Conservation (phyloP, 2,113 vertebrate species). For the Larimichthys crocea region DNA sequence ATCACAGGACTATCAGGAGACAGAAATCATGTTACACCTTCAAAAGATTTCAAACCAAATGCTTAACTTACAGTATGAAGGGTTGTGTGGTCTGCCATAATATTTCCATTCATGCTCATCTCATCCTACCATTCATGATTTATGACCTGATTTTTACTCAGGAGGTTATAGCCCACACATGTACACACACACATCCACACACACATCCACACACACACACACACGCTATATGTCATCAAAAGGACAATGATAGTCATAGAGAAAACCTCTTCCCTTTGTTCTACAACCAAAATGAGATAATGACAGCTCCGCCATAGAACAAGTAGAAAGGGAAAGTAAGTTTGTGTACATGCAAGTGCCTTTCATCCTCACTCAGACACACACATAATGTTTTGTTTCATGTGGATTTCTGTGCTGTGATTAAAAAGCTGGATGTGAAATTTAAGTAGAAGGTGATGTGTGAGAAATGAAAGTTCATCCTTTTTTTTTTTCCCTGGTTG, state of each 20-base stretch:
- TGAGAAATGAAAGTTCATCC: slow-evolving; percentile 54
- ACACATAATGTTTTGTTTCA: slow-evolving; percentile 64
- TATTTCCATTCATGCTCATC: slow-evolving; percentile 52
- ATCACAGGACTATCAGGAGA: slow-evolving; percentile 54
- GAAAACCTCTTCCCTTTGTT: slow-evolving; percentile 70
- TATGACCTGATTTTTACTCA: slow-evolving; percentile 52
- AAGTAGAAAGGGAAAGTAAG: slow-evolving; percentile 59
- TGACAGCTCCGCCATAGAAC: slow-evolving; percentile 62
- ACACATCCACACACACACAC: slow-evolving; percentile 55
- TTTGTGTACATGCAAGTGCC: slow-evolving; percentile 23
- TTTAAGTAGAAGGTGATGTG: slow-evolving; percentile 66
- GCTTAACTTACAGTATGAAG: slow-evolving; percentile 22
- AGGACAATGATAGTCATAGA: slow-evolving; percentile 73
- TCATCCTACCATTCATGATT: slow-evolving; percentile 56
- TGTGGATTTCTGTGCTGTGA: slow-evolving; percentile 66
- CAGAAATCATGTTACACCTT: slow-evolving; percentile 64
- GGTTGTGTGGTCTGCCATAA: slow-evolving; percentile 47
- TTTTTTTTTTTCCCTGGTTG: slow-evolving; percentile 21
- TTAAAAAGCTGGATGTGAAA: slow-evolving; percentile 72
- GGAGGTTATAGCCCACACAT: slow-evolving; percentile 61
- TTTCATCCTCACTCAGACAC: slow-evolving; percentile 54
- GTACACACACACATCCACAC: slow-evolving; percentile 32
- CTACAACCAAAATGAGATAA: slow-evolving; percentile 73
- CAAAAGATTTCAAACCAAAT: slow-evolving; percentile 61
- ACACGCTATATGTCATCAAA: slow-evolving; percentile 55